Evolutionary conservation across 1,140 invertebrate genomes (phyloP).

Genomic region (Bacillus rossius): DNA sequence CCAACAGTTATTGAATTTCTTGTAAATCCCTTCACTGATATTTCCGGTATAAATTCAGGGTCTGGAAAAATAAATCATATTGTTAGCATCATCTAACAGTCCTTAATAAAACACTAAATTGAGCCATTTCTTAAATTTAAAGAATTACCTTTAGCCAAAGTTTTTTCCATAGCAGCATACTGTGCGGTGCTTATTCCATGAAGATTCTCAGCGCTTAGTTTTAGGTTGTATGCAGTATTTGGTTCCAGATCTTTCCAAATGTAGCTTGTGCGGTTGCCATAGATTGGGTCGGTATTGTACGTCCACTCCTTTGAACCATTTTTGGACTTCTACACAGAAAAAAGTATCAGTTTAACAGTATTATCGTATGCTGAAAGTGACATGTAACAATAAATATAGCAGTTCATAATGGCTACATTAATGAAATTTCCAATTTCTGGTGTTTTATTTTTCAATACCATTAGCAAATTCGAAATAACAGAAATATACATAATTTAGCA

Average conservation of each 20-base stretch:
- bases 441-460: not conserved
- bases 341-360: too few relatives aligned
- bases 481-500: not conserved
- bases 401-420: not conserved
- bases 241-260: conserved; percentile 54
- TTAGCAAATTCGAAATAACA: not conserved
- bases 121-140: not conserved
- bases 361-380: not conserved
- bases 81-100: not conserved
- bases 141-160: conserved; percentile 48
- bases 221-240: conserved; percentile 55
- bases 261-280: conserved; percentile 52
- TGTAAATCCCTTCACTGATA: conserved; percentile 70
- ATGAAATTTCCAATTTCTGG: not conserved
- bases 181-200: conserved; percentile 45
- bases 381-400: not conserved
- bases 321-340: conserved; percentile 43
- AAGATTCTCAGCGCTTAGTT: conserved; percentile 47
- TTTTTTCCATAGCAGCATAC: conserved; percentile 49
- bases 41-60: conserved; percentile 69
- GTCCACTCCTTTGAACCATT: conserved; percentile 48
- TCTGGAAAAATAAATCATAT: conserved; percentile 43
- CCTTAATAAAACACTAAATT: conserved; percentile 1
- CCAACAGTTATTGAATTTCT: conserved; percentile 71
- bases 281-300: conserved; percentile 49